Conservation (phyloP, 2,113 vertebrate genomes). For the Silurus asotus region DNA sequence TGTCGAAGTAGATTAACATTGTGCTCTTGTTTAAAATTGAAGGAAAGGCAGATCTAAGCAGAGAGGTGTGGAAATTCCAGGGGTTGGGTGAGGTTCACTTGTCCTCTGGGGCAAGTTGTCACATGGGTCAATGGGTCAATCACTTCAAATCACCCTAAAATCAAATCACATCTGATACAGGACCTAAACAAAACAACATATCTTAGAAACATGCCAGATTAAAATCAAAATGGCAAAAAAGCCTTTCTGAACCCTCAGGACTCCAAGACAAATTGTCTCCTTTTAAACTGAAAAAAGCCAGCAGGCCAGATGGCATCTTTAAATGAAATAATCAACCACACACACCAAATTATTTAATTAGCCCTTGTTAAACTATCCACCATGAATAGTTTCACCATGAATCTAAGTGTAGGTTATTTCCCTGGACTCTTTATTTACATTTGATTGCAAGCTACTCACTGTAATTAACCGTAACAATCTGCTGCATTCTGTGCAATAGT, state of each 20-base stretch:
- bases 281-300: background rate
- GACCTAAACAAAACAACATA: background rate
- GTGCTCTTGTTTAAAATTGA: background rate
- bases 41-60: background rate
- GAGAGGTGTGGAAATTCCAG: background rate
- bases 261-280: background rate
- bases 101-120: background rate
- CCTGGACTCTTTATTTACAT: background rate
- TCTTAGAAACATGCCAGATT: background rate
- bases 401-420: background rate
- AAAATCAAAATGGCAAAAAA: background rate
- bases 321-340: constrained; percentile 16
- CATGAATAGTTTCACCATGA: constrained; percentile 10
- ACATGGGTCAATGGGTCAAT: background rate
- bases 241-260: background rate
- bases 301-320: background rate
- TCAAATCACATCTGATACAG: background rate
- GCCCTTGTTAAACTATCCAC: constrained; percentile 6
- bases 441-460: background rate
- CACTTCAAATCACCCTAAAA: constrained; percentile 9
- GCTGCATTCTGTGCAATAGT: background rate
- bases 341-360: constrained; percentile 12
- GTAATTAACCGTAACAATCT: background rate
- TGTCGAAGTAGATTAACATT: constrained; percentile 59
- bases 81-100: background rate